phyloP scores from a whole-genome alignment of 2,888 invertebrate genomes.

The Macrostomum cliftonense region DNA sequence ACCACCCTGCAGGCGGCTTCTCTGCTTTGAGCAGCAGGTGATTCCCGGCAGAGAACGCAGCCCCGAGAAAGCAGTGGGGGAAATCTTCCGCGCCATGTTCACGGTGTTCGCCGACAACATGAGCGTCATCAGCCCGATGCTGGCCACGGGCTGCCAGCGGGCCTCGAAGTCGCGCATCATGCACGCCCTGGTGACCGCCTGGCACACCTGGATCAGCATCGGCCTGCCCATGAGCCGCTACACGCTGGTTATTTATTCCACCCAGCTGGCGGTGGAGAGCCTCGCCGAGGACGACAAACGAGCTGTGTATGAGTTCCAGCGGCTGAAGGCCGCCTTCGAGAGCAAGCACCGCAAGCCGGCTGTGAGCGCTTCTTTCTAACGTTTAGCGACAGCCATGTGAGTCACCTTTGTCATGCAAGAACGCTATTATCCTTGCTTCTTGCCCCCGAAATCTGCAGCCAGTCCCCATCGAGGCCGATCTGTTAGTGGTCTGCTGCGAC shows the following conservation, averaged over 20 bases:
- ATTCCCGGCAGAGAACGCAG: not conserved
- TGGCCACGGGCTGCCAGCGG: conserved; percentile 29
- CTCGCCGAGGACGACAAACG: conserved; percentile 8
- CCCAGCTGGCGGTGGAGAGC: conserved; percentile 5
- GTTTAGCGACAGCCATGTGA: no score
- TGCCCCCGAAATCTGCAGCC: no score
- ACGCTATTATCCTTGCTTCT: no score
- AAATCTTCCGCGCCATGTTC: conserved; percentile 28
- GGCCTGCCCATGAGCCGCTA: conserved; percentile 24
- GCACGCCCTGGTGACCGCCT: conserved; percentile 21
- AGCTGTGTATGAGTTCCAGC: conserved; percentile 10
- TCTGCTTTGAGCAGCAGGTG: conserved; percentile 14
- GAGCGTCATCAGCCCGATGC: conserved; percentile 28
- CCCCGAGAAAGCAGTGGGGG: conserved; percentile 19
- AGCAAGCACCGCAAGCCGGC: not conserved
- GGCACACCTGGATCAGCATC: conserved; percentile 25
- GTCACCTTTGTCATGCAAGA: no score
- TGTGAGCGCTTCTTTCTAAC: no score
- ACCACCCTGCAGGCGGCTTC: conserved; percentile 7
- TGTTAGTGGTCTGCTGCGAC: no score
- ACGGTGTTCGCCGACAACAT: conserved; percentile 27
- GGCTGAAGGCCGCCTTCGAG: conserved; percentile 12
- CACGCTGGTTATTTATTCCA: conserved; percentile 23
- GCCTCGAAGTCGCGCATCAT: conserved; percentile 13
- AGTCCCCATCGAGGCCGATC: no score